Evolutionary conservation across 1,140 invertebrate genomes (phyloP), one percentile per base, ranked within the genome.

Genomic region (Colletes gigas): DNA sequence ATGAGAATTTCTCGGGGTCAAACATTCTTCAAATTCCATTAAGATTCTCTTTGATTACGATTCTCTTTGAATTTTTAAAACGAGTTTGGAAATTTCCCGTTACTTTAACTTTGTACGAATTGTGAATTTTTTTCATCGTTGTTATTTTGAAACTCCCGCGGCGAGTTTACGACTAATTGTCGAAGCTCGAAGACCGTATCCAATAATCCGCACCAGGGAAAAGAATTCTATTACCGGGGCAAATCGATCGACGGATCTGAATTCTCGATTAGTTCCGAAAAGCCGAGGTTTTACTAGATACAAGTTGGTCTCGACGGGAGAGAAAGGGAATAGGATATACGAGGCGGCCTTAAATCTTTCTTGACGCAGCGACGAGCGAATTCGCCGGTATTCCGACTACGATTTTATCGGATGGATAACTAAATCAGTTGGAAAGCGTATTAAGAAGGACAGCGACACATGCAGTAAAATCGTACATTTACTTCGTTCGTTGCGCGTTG

Each of bases 251-350:
- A 19, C 17, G 55, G 17, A 50, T 19, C 67, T 19, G 67, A 7
- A 60, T 78, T 17, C 50, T 19, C 77, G 77, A 72, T 79, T 79
- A 73, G 69, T 39, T 70, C 55, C 68, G 59, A 66, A 78, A 73
- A 72, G 62, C 50, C 77, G 39, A 63, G 77, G 30, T 79, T 73
- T 73, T 57, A 65, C 62, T 59, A 14, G 70, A 5, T 78, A 65
- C 60, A 66, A 72, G 68, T 54, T 79, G 39, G 65, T 17, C 17
- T 6, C 41, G 44, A 17, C 15, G 17, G 19, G 14, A 21, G 50
- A 17, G n/a, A 47, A 47, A 60, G 30, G 14, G 39, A 44, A 52
- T 4, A 0, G 14, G 15, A 62, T 19, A 21, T n/a, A 39, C 50
- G 50, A 8, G 14, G 15, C 1, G 67, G 47, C 8, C 47, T 78